Percentiles rank a stretch among this genome's conserved stretches.
Conservation (phyloP, 2,888 invertebrate genomes). For the Lumbricus terrestris region DNA sequence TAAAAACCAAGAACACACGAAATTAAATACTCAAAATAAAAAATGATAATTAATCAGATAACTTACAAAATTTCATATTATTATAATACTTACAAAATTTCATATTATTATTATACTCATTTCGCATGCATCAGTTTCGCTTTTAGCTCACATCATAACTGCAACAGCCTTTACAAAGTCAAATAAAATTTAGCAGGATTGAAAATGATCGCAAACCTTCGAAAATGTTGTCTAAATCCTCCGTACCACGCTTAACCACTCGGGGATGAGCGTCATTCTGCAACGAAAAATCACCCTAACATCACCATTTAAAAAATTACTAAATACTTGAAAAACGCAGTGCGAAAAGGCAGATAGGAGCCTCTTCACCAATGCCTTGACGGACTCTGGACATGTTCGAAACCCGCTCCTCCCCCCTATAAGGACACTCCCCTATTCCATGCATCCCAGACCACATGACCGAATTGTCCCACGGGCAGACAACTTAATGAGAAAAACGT, state of each 20-base stretch:
- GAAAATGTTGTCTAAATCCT: conserved; percentile 74
- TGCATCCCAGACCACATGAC: no score
- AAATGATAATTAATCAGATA: not conserved
- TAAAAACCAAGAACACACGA: conserved; percentile 27
- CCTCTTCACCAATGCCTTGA: no score
- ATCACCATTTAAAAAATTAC: not conserved
- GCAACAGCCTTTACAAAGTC: no score
- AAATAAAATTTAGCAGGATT: not conserved
- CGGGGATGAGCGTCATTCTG: conserved; percentile 62
- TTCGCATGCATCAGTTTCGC: not conserved
- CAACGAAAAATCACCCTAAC: not conserved
- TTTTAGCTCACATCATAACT: not conserved
- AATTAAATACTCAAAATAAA: not conserved
- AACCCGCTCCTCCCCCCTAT: no score
- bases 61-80: not conserved
- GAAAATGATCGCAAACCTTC: conserved; percentile 58
- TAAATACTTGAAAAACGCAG: not conserved
- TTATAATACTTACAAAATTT: not conserved
- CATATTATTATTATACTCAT: not conserved
- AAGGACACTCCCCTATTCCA: no score
- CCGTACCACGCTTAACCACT: conserved; percentile 82
- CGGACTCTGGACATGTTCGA: no score
- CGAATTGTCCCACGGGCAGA: no score
- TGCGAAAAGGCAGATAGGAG: no score
- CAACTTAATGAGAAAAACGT: no score